A percentile compares a stretch with the other conserved stretches of the same genome.
These are phyloP conservation scores for Bagarius yarrelli DNA, from an alignment of 2,113 vertebrate genomes.

Conservation along the genomic window DNA sequence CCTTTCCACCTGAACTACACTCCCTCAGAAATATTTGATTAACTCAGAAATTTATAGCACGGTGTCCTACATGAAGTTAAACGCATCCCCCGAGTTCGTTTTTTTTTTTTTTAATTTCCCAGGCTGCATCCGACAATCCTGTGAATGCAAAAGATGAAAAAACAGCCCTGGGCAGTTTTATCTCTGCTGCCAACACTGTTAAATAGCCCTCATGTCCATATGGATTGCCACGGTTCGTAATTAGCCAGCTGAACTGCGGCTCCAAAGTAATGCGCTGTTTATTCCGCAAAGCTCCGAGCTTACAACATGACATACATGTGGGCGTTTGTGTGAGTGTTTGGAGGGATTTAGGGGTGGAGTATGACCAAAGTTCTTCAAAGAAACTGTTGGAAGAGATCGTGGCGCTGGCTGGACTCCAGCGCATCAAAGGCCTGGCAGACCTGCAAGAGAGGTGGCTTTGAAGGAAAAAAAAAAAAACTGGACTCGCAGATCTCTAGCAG, in stretches of 20 bases:
- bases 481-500: constrained; percentile 36
- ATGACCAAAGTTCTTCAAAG: constrained; percentile 62
- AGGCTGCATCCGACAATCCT: constrained; percentile 59
- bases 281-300: constrained; percentile 24
- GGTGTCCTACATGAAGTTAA: constrained; percentile 49
- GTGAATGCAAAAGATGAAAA: constrained; percentile 61
- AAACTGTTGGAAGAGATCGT: constrained; percentile 68
- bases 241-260: constrained; percentile 32
- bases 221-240: constrained; percentile 31
- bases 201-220: constrained; percentile 51
- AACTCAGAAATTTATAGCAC: constrained; percentile 54
- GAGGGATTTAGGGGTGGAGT: neutral
- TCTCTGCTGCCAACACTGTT: constrained; percentile 43
- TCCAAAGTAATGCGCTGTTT: constrained; percentile 19
- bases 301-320: constrained; percentile 36
- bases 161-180: constrained; percentile 40
- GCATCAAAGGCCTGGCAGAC: constrained; percentile 66
- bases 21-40: constrained; percentile 57
- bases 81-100: constrained; percentile 55
- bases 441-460: constrained; percentile 61
- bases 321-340: constrained; percentile 29
- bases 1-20: constrained; percentile 38
- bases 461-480: constrained; percentile 37
- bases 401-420: constrained; percentile 64
- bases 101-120: constrained; percentile 46